A percentile compares a stretch with the other conserved stretches of the same genome.
These are phyloP conservation scores for Ginglymostoma cirratum DNA, from an alignment of 2,113 vertebrate genomes.

Conservation along the genomic window DNA sequence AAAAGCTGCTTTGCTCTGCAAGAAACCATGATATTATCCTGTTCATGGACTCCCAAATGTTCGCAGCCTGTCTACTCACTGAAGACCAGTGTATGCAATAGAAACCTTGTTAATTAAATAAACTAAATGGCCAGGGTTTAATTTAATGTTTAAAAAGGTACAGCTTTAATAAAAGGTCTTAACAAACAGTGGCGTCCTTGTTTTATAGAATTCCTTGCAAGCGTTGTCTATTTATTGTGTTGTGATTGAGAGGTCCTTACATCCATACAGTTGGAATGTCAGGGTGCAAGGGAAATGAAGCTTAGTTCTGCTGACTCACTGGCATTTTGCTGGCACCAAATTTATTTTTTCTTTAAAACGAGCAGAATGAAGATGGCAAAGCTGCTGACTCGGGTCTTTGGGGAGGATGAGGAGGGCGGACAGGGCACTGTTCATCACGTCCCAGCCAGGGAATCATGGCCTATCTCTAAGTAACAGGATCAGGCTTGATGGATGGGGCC, in stretches of 20 bases:
- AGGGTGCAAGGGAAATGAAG: not conserved
- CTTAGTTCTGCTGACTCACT: not conserved
- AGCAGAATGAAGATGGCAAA: not conserved
- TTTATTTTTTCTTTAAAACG: not conserved
- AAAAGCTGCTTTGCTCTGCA: not conserved
- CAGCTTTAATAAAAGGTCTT: not conserved
- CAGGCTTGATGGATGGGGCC: not conserved
- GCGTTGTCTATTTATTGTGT: not conserved
- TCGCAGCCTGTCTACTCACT: not conserved
- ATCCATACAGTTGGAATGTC: not conserved
- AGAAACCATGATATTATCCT: not conserved
- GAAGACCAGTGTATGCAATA: not conserved
- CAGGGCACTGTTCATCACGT: not conserved
- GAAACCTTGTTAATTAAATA: slow-evolving; percentile 6
- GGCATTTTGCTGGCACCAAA: slow-evolving; percentile 12
- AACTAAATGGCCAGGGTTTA: not conserved
- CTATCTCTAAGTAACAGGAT: not conserved
- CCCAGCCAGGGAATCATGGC: not conserved
- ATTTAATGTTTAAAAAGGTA: not conserved
- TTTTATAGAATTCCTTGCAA: not conserved
- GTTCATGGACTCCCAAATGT: not conserved
- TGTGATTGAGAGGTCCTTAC: slow-evolving; percentile 15
- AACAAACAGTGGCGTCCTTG: not conserved
- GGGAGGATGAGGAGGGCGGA: not conserved
- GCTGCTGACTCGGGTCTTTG: not conserved